phyloP scores from a whole-genome alignment of 92 coral and sea anemone genomes.

The Zoanthus gigantus region DNA sequence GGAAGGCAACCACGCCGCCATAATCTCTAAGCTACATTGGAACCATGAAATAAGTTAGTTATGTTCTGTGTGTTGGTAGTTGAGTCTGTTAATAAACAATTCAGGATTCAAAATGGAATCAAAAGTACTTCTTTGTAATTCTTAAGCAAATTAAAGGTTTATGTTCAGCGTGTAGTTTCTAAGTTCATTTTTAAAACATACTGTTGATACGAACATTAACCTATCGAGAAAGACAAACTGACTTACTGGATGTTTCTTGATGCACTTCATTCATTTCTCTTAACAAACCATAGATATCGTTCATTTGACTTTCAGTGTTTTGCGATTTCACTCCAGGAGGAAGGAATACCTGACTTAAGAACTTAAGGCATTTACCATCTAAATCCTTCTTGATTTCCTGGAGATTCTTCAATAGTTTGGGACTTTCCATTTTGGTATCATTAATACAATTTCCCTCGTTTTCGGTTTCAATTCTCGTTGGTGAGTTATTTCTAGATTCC shows the following conservation, averaged over 20 bases:
- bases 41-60: too few species aligned
- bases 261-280: conserved; percentile 11
- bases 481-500: conserved; percentile 47
- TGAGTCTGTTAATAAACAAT: too few species aligned
- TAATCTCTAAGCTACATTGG: too few species aligned
- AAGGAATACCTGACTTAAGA: conserved; percentile 14
- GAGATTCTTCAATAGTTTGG: conserved; percentile 47
- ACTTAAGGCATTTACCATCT: conserved; percentile 4
- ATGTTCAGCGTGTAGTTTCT: too few species aligned
- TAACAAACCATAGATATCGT: conserved; percentile 14
- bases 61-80: too few species aligned
- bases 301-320: not conserved
- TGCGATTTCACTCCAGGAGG: not conserved
- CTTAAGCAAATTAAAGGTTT: too few species aligned
- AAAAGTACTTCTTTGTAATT: too few species aligned
- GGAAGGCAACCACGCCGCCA: too few species aligned
- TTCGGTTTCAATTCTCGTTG: not conserved
- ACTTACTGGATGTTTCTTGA: not conserved
- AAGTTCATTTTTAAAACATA: too few species aligned
- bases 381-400: conserved; percentile 27
- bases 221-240: not conserved
- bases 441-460: not conserved
- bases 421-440: not conserved
- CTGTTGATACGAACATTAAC: too few species aligned
- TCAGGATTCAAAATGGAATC: too few species aligned